Percentiles rank a stretch among this genome's conserved stretches.
Evolutionary conservation across 1,140 invertebrate genomes (phyloP).

Genomic region (Triops cancriformis): DNA sequence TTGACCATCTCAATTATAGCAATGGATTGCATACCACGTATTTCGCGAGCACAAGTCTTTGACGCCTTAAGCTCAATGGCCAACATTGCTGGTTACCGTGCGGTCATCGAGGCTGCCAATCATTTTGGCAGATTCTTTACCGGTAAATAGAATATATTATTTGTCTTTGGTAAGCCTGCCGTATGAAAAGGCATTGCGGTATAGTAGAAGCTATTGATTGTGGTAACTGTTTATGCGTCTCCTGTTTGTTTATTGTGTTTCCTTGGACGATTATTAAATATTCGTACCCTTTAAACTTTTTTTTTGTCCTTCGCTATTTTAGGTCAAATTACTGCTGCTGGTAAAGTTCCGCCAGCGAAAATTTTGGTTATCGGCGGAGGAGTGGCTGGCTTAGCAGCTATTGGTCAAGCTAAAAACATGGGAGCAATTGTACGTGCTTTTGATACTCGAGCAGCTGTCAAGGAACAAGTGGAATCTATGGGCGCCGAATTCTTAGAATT

Average conservation of each 20-base stretch:
- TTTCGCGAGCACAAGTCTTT: slow-evolving; percentile 75
- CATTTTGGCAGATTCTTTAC: slow-evolving; percentile 83
- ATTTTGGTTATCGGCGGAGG: slow-evolving; percentile 80
- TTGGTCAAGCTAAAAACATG: slow-evolving; percentile 78
- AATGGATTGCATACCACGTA: slow-evolving; percentile 76
- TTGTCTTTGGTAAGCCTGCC: not conserved
- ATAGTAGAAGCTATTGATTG: no score
- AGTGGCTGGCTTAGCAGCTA: slow-evolving; percentile 75
- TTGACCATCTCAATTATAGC: slow-evolving; percentile 42
- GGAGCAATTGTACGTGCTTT: slow-evolving; percentile 80
- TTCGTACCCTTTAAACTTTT: not conserved
- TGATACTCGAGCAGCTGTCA: slow-evolving; percentile 74
- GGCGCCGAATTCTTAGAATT: slow-evolving; percentile 78
- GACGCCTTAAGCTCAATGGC: slow-evolving; percentile 88
- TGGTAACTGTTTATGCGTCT: no score
- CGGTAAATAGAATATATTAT: slow-evolving; percentile 41
- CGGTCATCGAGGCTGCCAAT: slow-evolving; percentile 80
- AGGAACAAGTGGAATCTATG: slow-evolving; percentile 83
- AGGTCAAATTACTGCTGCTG: slow-evolving; percentile 79
- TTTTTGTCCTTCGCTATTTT: no score
- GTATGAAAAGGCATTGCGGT: no score
- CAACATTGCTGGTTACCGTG: slow-evolving; percentile 82
- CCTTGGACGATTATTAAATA: not conserved
- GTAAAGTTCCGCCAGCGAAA: slow-evolving; percentile 75
- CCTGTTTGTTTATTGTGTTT: not conserved